Conservation (phyloP, 2,113 vertebrate genomes). For the Ctenomys sociabilis region DNA sequence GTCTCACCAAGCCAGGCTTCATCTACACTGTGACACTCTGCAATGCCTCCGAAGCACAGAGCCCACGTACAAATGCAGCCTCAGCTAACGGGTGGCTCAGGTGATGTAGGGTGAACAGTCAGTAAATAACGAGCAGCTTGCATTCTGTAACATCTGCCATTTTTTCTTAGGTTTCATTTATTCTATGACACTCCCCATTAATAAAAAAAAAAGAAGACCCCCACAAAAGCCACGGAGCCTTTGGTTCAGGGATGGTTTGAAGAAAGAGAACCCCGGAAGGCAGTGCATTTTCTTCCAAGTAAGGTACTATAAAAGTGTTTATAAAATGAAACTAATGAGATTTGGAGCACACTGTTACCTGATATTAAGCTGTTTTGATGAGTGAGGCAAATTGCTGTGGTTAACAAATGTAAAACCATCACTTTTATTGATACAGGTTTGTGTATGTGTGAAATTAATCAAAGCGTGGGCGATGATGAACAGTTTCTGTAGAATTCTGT, state of each 20-base stretch:
- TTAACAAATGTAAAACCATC: slow-evolving; percentile 97
- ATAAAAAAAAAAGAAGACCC: slow-evolving; percentile 45
- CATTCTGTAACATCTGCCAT: slow-evolving; percentile 73
- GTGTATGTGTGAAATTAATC: slow-evolving; percentile 98
- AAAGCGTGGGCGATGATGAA: slow-evolving; percentile 99
- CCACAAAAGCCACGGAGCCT: slow-evolving; percentile 74
- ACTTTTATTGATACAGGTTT: slow-evolving; percentile 96
- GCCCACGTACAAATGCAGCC: slow-evolving; percentile 14
- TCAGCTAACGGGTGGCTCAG: slow-evolving; percentile 20
- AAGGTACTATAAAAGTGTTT: slow-evolving; percentile 94
- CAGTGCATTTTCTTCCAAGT: slow-evolving; percentile 87
- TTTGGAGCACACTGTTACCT: slow-evolving; percentile 94
- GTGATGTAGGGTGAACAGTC: slow-evolving; percentile 60
- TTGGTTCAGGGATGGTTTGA: slow-evolving; percentile 76
- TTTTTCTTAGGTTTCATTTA: slow-evolving; percentile 78
- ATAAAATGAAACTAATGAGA: slow-evolving; percentile 98
- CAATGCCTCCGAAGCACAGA: slow-evolving; percentile 53
- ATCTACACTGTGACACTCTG: slow-evolving; percentile 78
- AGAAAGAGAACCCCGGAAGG: slow-evolving; percentile 78
- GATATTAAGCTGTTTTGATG: slow-evolving; percentile 95
- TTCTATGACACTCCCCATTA: slow-evolving; percentile 51
- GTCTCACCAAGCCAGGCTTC: slow-evolving; percentile 55
- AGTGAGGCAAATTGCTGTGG: slow-evolving; percentile 94
- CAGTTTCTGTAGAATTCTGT: slow-evolving; percentile 99
- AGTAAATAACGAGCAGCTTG: slow-evolving; percentile 76